Conservation (phyloP, 2,888 invertebrate genomes). For the Euplagia quadripunctaria region DNA sequence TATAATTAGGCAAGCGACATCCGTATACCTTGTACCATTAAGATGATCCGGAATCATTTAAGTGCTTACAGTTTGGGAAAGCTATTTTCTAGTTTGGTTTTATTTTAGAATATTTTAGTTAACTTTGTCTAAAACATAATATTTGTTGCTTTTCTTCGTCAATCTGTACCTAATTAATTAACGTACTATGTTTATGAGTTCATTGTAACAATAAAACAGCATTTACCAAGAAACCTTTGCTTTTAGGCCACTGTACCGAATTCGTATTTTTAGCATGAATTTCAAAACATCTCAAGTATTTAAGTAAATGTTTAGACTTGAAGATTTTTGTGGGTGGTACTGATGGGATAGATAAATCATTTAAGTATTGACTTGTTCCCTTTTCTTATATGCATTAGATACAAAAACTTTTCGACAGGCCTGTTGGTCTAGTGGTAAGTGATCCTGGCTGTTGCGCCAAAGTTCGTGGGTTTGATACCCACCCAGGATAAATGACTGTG, state of each 20-base stretch:
- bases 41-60: no score
- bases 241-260: slow-evolving; percentile 9
- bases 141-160: slow-evolving; percentile 9
- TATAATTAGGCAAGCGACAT: no score
- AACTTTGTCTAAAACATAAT: neutral
- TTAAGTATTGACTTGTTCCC: neutral
- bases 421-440: no score
- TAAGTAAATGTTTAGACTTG: neutral
- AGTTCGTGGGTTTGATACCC: no score
- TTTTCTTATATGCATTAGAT: neutral
- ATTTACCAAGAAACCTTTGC: slow-evolving; percentile 7
- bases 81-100: no score
- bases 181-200: slow-evolving; percentile 11
- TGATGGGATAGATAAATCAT: neutral
- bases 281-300: slow-evolving; percentile 8
- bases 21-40: no score
- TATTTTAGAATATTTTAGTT: no score
- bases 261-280: slow-evolving; percentile 2
- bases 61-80: no score
- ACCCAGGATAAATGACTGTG: no score
- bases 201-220: slow-evolving; percentile 13
- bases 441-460: no score
- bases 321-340: neutral
- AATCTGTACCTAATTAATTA: slow-evolving; percentile 1
- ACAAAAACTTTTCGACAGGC: no score